Conservation (phyloP, 2,888 invertebrate genomes). For the Drosophila picticornis region DNA sequence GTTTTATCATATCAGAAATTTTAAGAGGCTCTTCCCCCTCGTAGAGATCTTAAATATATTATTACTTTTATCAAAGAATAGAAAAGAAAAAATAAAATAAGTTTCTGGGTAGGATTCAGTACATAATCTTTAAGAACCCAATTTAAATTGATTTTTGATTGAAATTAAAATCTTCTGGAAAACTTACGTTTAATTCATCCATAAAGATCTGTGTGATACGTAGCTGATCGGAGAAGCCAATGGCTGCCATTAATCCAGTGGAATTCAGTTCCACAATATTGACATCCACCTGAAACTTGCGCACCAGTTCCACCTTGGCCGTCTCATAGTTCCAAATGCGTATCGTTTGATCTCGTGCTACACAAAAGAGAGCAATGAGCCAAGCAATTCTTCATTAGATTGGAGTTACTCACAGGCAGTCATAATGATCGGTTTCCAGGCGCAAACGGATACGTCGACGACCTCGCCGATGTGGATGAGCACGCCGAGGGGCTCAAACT, state of each 20-base stretch:
- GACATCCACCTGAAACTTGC: constrained; percentile 92
- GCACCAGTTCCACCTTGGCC: constrained; percentile 91
- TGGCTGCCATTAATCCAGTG: constrained; percentile 92
- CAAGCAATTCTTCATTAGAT: background rate
- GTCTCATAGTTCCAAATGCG: constrained; percentile 97
- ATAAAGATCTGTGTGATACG: constrained; percentile 94
- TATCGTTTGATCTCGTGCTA: constrained; percentile 91
- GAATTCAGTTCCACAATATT: constrained; percentile 91
- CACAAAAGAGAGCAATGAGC: background rate
- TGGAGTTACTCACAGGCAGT: constrained; percentile 86
- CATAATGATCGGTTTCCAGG: constrained; percentile 95
- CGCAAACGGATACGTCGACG: constrained; percentile 92
- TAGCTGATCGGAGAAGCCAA: constrained; percentile 96
- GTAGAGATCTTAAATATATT: too few relatives aligned
- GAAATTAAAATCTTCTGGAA: too few relatives aligned
- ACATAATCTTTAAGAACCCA: too few relatives aligned
- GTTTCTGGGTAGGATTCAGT: too few relatives aligned
- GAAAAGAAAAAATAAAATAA: too few relatives aligned
- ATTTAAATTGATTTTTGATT: too few relatives aligned
- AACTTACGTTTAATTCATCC: constrained; percentile 90
- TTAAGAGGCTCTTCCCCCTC: too few relatives aligned
- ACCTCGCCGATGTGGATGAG: constrained; percentile 93
- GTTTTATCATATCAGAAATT: background rate
- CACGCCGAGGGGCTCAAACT: constrained; percentile 90
- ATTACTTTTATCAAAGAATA: too few relatives aligned